phyloP scores from a whole-genome alignment of 2,113 vertebrate species.

The Pan paniscus region DNA sequence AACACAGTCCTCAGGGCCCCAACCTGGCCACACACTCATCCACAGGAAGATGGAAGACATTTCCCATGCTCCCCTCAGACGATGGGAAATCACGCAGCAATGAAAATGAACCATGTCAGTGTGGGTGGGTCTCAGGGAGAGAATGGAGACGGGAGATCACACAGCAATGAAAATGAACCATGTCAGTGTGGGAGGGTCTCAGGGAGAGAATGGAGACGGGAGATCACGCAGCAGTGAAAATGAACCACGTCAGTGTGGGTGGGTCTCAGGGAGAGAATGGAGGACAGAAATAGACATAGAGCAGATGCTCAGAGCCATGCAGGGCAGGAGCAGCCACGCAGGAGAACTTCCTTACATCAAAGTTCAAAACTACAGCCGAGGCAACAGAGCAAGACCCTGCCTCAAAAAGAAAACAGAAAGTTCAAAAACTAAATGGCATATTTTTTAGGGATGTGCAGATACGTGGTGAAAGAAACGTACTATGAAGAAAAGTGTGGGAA shows the following conservation, averaged over 20 bases:
- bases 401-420: neutral
- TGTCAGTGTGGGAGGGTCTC: fast-evolving
- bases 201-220: neutral
- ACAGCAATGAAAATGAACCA: fast-evolving
- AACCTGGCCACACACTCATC: neutral
- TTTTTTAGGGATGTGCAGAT: neutral
- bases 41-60: neutral
- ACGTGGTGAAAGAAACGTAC: fast-evolving
- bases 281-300: neutral
- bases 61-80: neutral
- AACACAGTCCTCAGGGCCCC: neutral
- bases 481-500: neutral
- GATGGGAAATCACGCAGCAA: fast-evolving
- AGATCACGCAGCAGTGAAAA: fast-evolving
- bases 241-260: fast-evolving
- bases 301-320: fast-evolving
- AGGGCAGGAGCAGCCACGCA: fast-evolving
- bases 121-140: neutral
- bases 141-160: no score
- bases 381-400: no score
- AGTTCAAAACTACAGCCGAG: neutral
- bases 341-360: neutral
- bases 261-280: neutral
- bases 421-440: neutral
- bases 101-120: fast-evolving